phyloP scores from a whole-genome alignment of 2,113 vertebrate genomes.

The Ellobius talpinus region DNA sequence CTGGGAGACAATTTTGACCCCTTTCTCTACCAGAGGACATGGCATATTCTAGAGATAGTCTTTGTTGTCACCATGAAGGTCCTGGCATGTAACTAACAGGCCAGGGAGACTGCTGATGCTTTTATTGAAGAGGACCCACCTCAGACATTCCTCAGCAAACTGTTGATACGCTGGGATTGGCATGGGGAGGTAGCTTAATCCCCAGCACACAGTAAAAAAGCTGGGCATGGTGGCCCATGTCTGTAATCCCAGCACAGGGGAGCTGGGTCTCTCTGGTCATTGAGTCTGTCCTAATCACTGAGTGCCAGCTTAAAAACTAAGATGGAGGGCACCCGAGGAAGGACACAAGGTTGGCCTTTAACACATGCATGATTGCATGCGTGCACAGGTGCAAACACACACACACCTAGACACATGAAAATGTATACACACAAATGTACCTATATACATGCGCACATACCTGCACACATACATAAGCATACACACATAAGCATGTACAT shows the following conservation, averaged over 20 bases:
- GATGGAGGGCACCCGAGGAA: background rate
- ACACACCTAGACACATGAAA: background rate
- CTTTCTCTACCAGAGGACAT: background rate
- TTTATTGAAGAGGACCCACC: accelerated
- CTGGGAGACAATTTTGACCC: too few relatives aligned
- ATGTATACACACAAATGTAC: too few relatives aligned
- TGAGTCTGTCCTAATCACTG: background rate
- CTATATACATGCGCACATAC: background rate
- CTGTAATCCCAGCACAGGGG: background rate
- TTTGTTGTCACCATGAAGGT: background rate
- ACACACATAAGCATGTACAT: background rate
- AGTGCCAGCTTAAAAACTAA: background rate
- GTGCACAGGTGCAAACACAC: background rate
- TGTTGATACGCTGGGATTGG: accelerated
- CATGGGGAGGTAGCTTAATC: background rate
- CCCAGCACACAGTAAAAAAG: background rate
- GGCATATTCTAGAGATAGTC: background rate
- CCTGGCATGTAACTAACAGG: background rate
- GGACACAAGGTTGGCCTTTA: background rate
- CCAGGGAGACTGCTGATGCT: background rate
- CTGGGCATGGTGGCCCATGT: too few relatives aligned
- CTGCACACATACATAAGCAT: too few relatives aligned
- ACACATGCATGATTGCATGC: background rate
- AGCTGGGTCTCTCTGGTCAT: background rate
- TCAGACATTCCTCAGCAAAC: background rate